Percentiles rank a stretch among this genome's conserved stretches.
phyloP scores from a whole-genome alignment of 1,140 invertebrate species.

The Ladona fulva region DNA sequence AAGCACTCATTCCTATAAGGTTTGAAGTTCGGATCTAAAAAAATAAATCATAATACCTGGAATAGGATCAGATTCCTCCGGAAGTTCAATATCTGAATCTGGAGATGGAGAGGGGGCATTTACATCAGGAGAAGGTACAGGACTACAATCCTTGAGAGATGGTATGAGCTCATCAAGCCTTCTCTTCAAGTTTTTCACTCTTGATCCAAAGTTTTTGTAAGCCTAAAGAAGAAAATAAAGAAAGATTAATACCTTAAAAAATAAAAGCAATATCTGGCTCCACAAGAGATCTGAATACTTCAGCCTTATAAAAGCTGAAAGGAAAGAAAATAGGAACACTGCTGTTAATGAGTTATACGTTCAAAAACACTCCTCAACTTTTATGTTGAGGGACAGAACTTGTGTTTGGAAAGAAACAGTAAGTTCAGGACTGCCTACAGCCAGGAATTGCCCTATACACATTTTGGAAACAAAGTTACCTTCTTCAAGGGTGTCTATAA shows the following conservation, averaged over 20 bases:
- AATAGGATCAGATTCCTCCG: conserved; percentile 31
- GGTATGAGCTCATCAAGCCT: conserved; percentile 69
- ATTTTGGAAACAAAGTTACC: too few species aligned
- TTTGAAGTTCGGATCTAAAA: not conserved
- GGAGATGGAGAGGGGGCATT: conserved; percentile 78
- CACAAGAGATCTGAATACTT: too few species aligned
- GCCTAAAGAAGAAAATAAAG: conserved; percentile 49
- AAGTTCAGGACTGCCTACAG: too few species aligned
- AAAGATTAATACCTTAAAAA: not conserved
- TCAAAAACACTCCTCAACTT: too few species aligned
- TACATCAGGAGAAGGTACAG: conserved; percentile 62
- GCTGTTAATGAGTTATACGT: too few species aligned
- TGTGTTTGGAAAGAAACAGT: too few species aligned
- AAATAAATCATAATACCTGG: not conserved
- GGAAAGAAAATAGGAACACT: too few species aligned
- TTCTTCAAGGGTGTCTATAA: too few species aligned
- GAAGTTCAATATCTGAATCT: conserved; percentile 65
- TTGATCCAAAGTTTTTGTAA: conserved; percentile 81
- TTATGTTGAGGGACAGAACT: too few species aligned
- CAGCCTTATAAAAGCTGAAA: too few species aligned
- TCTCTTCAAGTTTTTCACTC: conserved; percentile 74
- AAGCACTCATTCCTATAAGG: too few species aligned
- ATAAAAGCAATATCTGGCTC: not conserved
- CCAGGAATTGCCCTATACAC: too few species aligned
- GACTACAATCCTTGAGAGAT: conserved; percentile 44